These are phyloP conservation scores for Astreopora myriophthalma DNA, from an alignment of 64 coral and sea anemone genomes.

Conservation along the genomic window DNA sequence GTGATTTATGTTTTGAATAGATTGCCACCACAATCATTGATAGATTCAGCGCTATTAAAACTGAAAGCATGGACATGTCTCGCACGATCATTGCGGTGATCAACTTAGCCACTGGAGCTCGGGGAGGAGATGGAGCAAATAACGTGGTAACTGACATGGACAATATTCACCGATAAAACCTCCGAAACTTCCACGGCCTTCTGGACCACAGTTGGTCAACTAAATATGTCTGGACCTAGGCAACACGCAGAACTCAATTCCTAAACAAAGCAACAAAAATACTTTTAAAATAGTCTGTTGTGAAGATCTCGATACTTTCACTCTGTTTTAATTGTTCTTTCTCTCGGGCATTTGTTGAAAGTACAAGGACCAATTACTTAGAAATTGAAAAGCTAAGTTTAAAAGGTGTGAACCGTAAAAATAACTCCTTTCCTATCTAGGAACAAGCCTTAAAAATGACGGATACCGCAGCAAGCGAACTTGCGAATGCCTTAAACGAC, in stretches of 20 bases:
- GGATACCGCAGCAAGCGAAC: not conserved
- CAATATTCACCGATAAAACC: no score
- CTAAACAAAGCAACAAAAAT: no score
- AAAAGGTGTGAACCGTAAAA: not conserved
- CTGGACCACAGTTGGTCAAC: no score
- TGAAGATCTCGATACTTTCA: no score
- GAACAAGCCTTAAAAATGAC: not conserved
- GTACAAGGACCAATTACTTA: not conserved
- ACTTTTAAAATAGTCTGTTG: no score
- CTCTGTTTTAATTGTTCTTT: no score
- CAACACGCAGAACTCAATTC: no score
- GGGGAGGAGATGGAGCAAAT: not conserved
- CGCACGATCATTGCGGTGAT: slow-evolving; percentile 7
- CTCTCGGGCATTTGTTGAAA: not conserved
- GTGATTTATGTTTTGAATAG: not conserved
- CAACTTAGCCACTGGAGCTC: not conserved
- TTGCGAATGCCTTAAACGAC: not conserved
- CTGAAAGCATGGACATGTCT: slow-evolving; percentile 21
- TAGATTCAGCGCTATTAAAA: not conserved
- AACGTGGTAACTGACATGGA: not conserved
- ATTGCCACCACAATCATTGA: not conserved
- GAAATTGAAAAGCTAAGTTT: not conserved
- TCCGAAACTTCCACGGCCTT: no score
- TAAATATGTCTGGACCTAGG: no score
- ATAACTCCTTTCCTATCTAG: not conserved